Evolutionary conservation across 2,113 vertebrate genomes (phyloP), one percentile per base, ranked within the genome.

Genomic region (Coptodon bakossiorum): DNA sequence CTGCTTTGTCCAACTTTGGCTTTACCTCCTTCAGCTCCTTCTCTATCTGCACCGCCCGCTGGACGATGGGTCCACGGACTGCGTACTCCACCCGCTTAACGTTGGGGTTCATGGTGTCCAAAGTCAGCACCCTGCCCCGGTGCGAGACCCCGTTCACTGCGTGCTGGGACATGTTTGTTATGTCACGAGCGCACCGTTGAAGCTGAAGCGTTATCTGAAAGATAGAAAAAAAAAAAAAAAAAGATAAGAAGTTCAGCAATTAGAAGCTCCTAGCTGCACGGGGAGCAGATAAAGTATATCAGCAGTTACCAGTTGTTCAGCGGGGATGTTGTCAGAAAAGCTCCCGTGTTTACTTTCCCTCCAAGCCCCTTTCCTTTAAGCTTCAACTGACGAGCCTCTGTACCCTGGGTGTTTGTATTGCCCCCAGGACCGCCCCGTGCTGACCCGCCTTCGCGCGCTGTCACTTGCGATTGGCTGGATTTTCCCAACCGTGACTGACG

Each of bases 11-110:
- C 31, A n/a, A 68, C 63, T 68, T 68, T 40, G 11, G 16, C 16
- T 71, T 84, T 89, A 98, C 98, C 97, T 97, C 96, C 48, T 86
- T 89, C 11, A 98, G 95, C 90, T 98, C 97, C 91, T 95, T 97
- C 92, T 98, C 97, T 80, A 98, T 93, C 94, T 98, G 96, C 87
- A 96, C 27, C 6, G 98, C 98, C 1, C 97, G 94, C 36, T 95
- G 93, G 4, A 98, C 97, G 0, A 98, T 97, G 54, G 97, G 96
- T 1, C 98, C 98, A 0, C 98, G 96, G 4, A 98, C 98, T 0
- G 98, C 98, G 6, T 98, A 98, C 90, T 98, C 97, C 50, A 98
- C 94, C 31, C 79, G 93, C 92, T 89, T 96, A 29, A 98, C 94
- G 1, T 94, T 94, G 2, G 96, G 97, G 95, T 98, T 98, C 97